Base-by-base conservation (phyloP, 2,113 vertebrate genomes). In the Myodes glareolus region DNA sequence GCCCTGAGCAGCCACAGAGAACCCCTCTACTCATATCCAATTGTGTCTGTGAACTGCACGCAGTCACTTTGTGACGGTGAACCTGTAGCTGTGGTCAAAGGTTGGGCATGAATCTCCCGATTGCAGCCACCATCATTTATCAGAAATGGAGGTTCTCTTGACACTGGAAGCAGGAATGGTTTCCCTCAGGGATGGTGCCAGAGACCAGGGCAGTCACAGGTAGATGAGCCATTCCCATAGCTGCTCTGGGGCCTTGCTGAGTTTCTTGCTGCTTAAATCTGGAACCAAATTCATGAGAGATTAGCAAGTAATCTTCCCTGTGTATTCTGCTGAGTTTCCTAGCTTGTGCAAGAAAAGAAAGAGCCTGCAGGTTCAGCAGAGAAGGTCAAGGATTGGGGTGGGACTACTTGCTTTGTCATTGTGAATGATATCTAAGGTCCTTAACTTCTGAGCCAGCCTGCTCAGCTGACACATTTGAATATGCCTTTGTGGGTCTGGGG, bases 51-150 rank as follows among this genome's bases (percentile, higher is more conserved):
- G 21, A 87, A 67, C 42, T 52, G 58, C 42, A 91, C 67, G 67
- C 95, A 86, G 94, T 94, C 96, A 97, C 45, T 95, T 97, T 95
- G 86, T 68, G 72, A 81, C 17, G 85, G n/a, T 5, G 39, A 97
- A 75, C 89, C n/a, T n/a, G 42, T 25, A 91, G 52, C 76, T 0
- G 25, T 42, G 82, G 94, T 82, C 97, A 97, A 94, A 96, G 63
- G 77, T 72, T 93, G 36, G 31, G 61, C 87, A 84, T 45, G 58
- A 85, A 39, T 88, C 90, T 96, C 80, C 85, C 65, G 95, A 78
- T 68, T 45, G 29, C 7, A 70, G 42, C 91, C 67, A 82, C 84
- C n/a, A 17, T 81, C 77, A 96, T 97, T 98, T 94, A 97, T 98
- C 95, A 98, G 91, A 92, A 89, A 63, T 19, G 75, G 94, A 97